Evolutionary conservation across 2,888 invertebrate genomes (phyloP).

Genomic region (Bibio marci): DNA sequence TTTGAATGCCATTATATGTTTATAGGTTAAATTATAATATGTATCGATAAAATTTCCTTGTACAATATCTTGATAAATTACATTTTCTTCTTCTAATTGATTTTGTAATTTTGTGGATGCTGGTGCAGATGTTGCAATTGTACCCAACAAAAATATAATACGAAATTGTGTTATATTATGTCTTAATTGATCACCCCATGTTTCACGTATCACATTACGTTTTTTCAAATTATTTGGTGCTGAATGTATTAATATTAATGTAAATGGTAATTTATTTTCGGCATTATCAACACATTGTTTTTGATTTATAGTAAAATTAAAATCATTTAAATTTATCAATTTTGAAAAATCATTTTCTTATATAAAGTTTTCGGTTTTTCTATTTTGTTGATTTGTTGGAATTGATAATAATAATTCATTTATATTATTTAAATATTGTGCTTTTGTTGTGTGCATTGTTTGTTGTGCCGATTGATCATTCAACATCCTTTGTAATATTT

Average conservation of each 20-base stretch:
- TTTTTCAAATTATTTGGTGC: slow-evolving; percentile 46
- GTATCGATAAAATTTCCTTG: slow-evolving; percentile 62
- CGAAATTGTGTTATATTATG: slow-evolving; percentile 28
- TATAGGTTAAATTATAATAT: slow-evolving; percentile 69
- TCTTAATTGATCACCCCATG: slow-evolving; percentile 63
- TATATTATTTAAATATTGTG: too few species aligned
- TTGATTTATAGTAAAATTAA: slow-evolving; percentile 42
- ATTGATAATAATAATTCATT: too few species aligned
- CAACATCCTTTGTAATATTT: too few species aligned
- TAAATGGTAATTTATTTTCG: slow-evolving; percentile 35
- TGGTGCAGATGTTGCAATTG: too few species aligned
- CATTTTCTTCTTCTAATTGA: slow-evolving; percentile 35
- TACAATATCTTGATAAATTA: slow-evolving; percentile 44
- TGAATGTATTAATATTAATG: slow-evolving; percentile 46
- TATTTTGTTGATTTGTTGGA: too few species aligned
- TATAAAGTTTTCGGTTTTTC: too few species aligned
- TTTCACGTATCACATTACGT: slow-evolving; percentile 47
- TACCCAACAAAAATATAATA: slow-evolving; percentile 49
- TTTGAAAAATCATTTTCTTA: too few species aligned
- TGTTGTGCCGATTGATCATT: too few species aligned
- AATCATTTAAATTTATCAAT: slow-evolving; percentile 41
- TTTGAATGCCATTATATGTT: slow-evolving; percentile 66
- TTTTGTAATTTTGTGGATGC: slow-evolving; percentile 19
- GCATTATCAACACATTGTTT: slow-evolving; percentile 29
- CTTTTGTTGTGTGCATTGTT: too few species aligned